A percentile compares a stretch with the other conserved stretches of the same genome.
phyloP scores from a whole-genome alignment of 1,140 invertebrate species.

The Ostrea edulis region DNA sequence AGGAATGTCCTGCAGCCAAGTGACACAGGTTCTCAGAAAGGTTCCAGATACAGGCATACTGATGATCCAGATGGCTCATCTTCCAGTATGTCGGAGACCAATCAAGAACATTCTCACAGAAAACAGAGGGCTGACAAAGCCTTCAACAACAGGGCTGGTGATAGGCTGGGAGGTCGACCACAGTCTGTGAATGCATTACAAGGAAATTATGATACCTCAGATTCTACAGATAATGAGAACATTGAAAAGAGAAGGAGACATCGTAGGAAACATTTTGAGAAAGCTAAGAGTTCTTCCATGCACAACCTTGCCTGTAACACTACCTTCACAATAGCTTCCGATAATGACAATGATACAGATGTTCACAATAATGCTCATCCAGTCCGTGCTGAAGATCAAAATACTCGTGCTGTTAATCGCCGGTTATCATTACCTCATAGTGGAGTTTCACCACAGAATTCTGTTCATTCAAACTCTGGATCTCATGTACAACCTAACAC shows the following conservation, averaged over 20 bases:
- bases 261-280: conserved; percentile 48
- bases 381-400: conserved; percentile 16
- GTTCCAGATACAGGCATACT: not conserved
- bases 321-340: not conserved
- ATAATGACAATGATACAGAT: not conserved
- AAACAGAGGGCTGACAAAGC: conserved; percentile 6
- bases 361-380: not conserved
- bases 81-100: conserved; percentile 55
- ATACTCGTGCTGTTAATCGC: not conserved
- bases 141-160: not conserved
- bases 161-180: conserved; percentile 23
- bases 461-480: not conserved
- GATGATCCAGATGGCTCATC: conserved; percentile 44
- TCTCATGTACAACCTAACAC: not conserved
- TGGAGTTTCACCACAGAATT: not conserved
- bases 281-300: conserved; percentile 62
- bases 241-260: conserved; percentile 60
- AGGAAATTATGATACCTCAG: conserved; percentile 66
- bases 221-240: conserved; percentile 73
- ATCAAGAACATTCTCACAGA: conserved; percentile 27
- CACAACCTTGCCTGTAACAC: conserved; percentile 56
- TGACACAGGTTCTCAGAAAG: not conserved
- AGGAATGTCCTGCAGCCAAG: not conserved
- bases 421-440: conserved; percentile 19
- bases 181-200: conserved; percentile 43